phyloP scores from a whole-genome alignment of 2,888 invertebrate species.

The Coleophora flavipennella region DNA sequence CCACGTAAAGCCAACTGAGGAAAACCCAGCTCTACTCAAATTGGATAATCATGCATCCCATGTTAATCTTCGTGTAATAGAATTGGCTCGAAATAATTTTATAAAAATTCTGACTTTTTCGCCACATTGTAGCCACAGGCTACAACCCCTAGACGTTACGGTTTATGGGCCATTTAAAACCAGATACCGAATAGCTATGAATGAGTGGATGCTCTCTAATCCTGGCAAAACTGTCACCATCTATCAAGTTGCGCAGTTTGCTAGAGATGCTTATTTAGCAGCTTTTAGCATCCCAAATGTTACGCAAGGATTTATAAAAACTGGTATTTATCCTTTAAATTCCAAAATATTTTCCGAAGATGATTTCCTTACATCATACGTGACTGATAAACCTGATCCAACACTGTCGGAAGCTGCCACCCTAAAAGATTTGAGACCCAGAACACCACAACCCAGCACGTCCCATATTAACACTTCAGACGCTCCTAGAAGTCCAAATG shows the following conservation, averaged over 20 bases:
- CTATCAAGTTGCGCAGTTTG: slow-evolving; percentile 2
- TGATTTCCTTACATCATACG: slow-evolving; percentile 7
- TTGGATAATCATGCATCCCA: slow-evolving; percentile 9
- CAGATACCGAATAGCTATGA: slow-evolving; percentile 8
- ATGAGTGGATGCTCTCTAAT: slow-evolving; percentile 8
- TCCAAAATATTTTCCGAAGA: slow-evolving; percentile 7
- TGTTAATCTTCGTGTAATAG: slow-evolving; percentile 4
- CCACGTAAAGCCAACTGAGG: slow-evolving; percentile 2
- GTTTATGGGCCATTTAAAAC: slow-evolving; percentile 9
- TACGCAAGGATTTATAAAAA: slow-evolving; percentile 6
- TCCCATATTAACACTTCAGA: no score
- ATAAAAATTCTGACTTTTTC: slow-evolving; percentile 8
- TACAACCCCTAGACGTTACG: slow-evolving; percentile 8
- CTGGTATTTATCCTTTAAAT: slow-evolving; percentile 9
- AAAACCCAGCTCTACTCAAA: slow-evolving; percentile 4
- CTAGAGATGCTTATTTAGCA: slow-evolving; percentile 1
- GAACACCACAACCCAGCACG: no score
- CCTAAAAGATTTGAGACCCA: no score
- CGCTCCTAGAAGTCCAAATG: not conserved
- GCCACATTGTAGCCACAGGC: slow-evolving; percentile 5
- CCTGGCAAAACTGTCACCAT: slow-evolving; percentile 11
- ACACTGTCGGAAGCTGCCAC: no score
- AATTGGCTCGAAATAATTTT: slow-evolving; percentile 6
- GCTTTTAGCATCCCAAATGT: slow-evolving; percentile 3
- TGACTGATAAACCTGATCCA: slow-evolving; percentile 7